Evolutionary conservation across 2,797 vertebrate genomes (phyloP).

Genomic region (Spatula versicolor): DNA sequence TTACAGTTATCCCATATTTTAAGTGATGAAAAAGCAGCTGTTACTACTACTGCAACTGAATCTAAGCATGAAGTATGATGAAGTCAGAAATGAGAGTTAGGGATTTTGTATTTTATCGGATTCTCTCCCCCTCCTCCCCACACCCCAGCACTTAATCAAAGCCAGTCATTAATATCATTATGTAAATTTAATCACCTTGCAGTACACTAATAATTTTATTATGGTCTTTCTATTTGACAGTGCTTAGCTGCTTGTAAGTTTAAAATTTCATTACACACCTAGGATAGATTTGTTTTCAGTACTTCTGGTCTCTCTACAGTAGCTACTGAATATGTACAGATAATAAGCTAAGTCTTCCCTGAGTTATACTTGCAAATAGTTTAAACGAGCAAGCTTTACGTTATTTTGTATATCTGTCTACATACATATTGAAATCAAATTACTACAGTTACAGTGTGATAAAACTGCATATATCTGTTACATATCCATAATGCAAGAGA

Average conservation of each 20-base stretch:
- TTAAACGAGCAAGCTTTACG: background rate
- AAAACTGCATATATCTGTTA: background rate
- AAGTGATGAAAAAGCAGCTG: background rate
- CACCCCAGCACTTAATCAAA: conserved; percentile 59
- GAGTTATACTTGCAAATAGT: background rate
- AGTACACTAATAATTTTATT: conserved; percentile 61
- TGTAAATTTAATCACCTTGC: conserved; percentile 63
- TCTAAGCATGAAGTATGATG: background rate
- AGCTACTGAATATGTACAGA: background rate
- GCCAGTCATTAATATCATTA: conserved; percentile 45
- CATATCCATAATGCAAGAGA: background rate
- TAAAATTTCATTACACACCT: conserved; percentile 33
- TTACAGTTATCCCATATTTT: conserved; percentile 38
- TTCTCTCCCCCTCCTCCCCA: background rate
- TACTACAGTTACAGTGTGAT: background rate
- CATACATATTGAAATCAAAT: background rate
- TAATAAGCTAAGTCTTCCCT: background rate
- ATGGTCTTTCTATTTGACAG: conserved; percentile 42
- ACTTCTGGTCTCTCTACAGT: background rate
- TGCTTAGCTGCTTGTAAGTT: conserved; percentile 43
- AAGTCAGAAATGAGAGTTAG: background rate
- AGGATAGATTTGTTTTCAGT: background rate
- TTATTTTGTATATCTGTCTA: background rate
- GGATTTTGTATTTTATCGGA: conserved; percentile 19
- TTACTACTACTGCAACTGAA: background rate